Conservation (phyloP, 2,888 invertebrate genomes). For the Andrena marginata region DNA sequence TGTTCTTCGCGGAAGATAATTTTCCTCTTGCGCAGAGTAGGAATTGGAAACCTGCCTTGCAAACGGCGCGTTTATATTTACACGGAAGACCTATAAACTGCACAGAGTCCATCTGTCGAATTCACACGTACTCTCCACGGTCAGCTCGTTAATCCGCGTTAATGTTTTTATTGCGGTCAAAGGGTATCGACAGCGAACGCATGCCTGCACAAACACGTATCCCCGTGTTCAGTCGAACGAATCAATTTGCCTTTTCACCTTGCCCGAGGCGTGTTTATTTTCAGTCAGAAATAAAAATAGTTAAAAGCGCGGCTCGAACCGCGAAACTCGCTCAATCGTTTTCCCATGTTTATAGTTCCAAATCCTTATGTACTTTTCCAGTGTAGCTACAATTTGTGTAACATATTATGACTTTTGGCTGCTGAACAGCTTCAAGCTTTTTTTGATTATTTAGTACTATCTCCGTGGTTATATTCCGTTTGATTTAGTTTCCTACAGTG, state of each 20-base stretch:
- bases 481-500: too few relatives aligned
- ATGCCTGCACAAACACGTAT: constrained; percentile 27
- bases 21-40: neutral
- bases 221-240: constrained; percentile 21
- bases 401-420: neutral
- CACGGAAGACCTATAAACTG: neutral
- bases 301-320: constrained; percentile 12
- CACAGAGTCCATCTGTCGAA: constrained; percentile 24
- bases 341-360: constrained; percentile 22
- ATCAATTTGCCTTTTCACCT: constrained; percentile 52
- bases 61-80: neutral
- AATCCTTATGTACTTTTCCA: constrained; percentile 28
- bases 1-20: neutral
- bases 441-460: neutral
- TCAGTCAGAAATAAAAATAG: constrained; percentile 32
- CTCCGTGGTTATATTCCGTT: too few relatives aligned
- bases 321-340: constrained; percentile 10
- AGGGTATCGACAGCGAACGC: constrained; percentile 18
- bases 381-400: neutral
- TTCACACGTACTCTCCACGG: constrained; percentile 26
- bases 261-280: constrained; percentile 37
- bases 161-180: constrained; percentile 62
- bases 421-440: neutral
- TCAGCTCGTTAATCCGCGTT: constrained; percentile 43
- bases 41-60: constrained; percentile 12